Conservation (phyloP, 2,113 vertebrate genomes). For the Fulica atra region DNA sequence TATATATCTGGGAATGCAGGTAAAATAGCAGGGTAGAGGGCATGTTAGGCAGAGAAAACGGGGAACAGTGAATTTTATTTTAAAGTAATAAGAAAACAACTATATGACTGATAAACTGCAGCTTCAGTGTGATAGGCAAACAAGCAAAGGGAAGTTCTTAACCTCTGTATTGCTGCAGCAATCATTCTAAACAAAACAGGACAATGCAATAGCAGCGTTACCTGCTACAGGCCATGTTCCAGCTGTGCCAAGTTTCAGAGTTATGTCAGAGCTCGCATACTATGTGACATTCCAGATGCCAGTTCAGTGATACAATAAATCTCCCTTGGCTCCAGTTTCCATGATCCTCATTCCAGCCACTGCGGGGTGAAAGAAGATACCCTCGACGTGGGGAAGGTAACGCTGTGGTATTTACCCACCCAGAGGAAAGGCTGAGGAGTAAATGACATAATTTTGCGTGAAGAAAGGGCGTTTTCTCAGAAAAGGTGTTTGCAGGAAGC, state of each 20-base stretch:
- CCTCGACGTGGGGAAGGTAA: constrained; percentile 32
- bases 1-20: not conserved
- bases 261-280: constrained; percentile 31
- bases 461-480: not conserved
- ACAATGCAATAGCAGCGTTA: constrained; percentile 68
- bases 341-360: not conserved
- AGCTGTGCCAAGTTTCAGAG: constrained; percentile 63
- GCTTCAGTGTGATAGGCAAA: not conserved
- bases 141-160: constrained; percentile 39
- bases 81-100: constrained; percentile 4
- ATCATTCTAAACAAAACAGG: constrained; percentile 55
- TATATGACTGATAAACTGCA: not conserved
- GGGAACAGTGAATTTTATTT: not conserved
- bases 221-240: constrained; percentile 42
- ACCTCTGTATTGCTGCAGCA: constrained; percentile 35
- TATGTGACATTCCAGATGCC: constrained; percentile 50
- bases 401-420: not conserved
- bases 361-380: constrained; percentile 28
- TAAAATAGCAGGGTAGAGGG: not conserved
- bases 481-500: not conserved
- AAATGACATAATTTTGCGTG: not conserved
- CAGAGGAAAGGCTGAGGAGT: not conserved
- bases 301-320: not conserved
- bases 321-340: constrained; percentile 23
- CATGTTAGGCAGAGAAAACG: not conserved